phyloP scores from a whole-genome alignment of 2,113 vertebrate genomes.

The Notarius lentiginosus region DNA sequence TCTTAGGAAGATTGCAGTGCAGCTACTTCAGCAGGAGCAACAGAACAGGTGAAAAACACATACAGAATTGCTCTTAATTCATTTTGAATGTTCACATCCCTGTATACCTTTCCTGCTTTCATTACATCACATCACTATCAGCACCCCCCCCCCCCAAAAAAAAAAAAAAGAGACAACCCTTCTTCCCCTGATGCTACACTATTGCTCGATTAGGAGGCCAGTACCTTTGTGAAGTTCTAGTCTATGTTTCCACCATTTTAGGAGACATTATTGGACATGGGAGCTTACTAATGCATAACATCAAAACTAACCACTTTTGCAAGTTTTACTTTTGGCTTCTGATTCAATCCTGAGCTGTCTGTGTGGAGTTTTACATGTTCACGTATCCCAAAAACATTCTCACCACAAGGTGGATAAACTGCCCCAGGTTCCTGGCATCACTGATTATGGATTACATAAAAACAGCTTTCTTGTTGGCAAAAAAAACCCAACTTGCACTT shows the following conservation, averaged over 20 bases:
- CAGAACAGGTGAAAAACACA: slow-evolving; percentile 83
- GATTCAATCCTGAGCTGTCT: background rate
- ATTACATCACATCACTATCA: background rate
- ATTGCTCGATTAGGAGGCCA: background rate
- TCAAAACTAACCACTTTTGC: background rate
- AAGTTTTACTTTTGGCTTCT: background rate
- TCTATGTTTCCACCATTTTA: background rate
- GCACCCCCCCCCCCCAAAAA: slow-evolving; percentile 22
- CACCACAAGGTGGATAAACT: background rate
- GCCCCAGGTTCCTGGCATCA: background rate
- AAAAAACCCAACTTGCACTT: too few relatives aligned
- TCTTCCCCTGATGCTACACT: background rate
- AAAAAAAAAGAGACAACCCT: background rate
- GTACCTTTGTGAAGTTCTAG: background rate
- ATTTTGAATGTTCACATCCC: background rate
- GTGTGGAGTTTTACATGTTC: background rate
- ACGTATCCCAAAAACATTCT: background rate
- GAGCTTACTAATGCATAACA: background rate
- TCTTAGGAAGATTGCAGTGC: slow-evolving; percentile 92
- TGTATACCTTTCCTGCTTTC: background rate
- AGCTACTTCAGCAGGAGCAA: slow-evolving; percentile 92
- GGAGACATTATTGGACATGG: background rate
- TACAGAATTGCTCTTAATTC: background rate
- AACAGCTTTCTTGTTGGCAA: background rate
- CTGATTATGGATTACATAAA: background rate